Base-by-base conservation (phyloP, 2,113 vertebrate genomes). In the Anolis sagrei region DNA sequence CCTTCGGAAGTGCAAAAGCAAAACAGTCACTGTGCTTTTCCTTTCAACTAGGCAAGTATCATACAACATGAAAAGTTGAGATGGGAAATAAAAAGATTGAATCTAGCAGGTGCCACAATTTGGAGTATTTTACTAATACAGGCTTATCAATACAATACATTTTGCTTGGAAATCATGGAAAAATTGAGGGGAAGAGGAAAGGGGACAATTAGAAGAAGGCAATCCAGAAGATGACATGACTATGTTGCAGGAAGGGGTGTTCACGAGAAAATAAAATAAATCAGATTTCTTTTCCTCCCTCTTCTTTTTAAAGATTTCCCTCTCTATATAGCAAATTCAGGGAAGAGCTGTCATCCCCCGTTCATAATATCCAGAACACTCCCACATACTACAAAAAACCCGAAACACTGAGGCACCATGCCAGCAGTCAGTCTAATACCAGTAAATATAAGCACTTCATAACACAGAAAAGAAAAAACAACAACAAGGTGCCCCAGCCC, bases 1-100 rank as follows among this genome's bases (percentile, higher is more conserved):
- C 99, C 99, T 99, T 93, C n/a, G 89, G 90, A 93, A 83, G 70
- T 85, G 81, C 64, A 81, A 72, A 79, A 91, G 36, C 78, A 92
- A 80, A 29, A 86, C 79, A 7, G 13, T 81, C 7, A 86, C 27
- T 21, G 48, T 25, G 19, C 39, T 49, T 68, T 66, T 81, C 23
- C 10, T 70, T 7, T 76, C 61, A 75, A 5, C 1, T 48, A 66
- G 2, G n/a, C 44, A 83, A 68, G 29, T 10, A 66, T 29, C 23
- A 66, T 25, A 64, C 7, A 21, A 25, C 4, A 29, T 4, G 13
- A 14, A n/a, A 69, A 9, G 29, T 32, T n/a, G 8, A 16, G 36
- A 5, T 54, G 39, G 51, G 14, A 51, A 64, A 21, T n/a, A 14
- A 0, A 76, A 76, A 76, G 51, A 51, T 51, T 2, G 14, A n/a